A percentile compares a stretch with the other conserved stretches of the same genome.
These are phyloP conservation scores for Montipora capitata DNA, from an alignment of 92 coral and sea anemone genomes.

Conservation along the genomic window DNA sequence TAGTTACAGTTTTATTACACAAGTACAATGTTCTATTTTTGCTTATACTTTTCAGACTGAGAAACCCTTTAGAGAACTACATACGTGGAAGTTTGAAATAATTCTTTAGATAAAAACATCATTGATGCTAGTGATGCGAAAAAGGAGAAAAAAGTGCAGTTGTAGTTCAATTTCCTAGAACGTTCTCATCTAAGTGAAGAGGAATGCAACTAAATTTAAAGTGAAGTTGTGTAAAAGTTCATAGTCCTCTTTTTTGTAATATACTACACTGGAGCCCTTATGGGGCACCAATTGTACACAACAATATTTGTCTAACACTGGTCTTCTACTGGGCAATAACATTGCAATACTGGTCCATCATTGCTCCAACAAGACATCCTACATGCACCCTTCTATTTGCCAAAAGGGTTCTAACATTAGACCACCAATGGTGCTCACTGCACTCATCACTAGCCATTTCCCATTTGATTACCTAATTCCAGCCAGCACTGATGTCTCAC, in stretches of 20 bases:
- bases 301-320: background rate
- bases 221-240: background rate
- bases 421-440: no score
- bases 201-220: no score
- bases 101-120: slow-evolving; percentile 19
- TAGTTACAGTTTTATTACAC: slow-evolving; percentile 29
- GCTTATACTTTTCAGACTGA: background rate
- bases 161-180: no score
- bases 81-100: background rate
- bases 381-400: no score
- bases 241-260: background rate
- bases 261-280: background rate
- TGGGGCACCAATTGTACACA: background rate
- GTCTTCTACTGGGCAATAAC: background rate
- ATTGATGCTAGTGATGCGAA: background rate
- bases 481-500: no score
- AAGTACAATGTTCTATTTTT: slow-evolving; percentile 31
- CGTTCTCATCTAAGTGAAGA: no score
- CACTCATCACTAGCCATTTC: no score
- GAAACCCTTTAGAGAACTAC: background rate
- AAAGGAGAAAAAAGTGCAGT: background rate
- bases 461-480: no score
- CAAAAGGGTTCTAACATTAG: no score
- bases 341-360: background rate
- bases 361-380: background rate